phyloP scores from a whole-genome alignment of 2,113 vertebrate genomes.

The Notarius quadriscutis region DNA sequence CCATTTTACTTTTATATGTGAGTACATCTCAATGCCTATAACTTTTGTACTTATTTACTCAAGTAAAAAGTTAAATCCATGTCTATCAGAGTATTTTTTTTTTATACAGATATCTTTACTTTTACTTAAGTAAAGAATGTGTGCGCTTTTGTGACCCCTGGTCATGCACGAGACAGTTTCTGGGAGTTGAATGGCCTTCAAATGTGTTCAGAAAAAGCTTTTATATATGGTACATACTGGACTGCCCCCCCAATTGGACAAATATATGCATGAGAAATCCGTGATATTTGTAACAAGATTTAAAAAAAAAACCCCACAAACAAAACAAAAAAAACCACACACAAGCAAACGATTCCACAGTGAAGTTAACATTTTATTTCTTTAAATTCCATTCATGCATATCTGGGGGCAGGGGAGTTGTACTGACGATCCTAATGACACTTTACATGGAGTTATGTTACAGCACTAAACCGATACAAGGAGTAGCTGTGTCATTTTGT shows the following conservation, averaged over 20 bases:
- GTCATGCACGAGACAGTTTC: not conserved
- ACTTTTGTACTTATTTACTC: too few species aligned
- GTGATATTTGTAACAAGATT: not conserved
- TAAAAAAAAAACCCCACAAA: too few species aligned
- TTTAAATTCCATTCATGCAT: conserved; percentile 97
- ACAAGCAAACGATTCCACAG: conserved; percentile 73
- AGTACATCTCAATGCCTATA: too few species aligned
- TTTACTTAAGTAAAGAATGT: too few species aligned
- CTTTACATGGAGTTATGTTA: conserved; percentile 83
- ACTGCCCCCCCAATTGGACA: not conserved
- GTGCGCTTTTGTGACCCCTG: too few species aligned
- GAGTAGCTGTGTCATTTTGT: conserved; percentile 84
- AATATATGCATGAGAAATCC: not conserved
- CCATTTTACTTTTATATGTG: too few species aligned
- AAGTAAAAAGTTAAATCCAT: too few species aligned
- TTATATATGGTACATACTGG: not conserved
- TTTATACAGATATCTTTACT: too few species aligned
- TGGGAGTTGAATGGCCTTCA: not conserved
- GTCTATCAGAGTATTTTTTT: too few species aligned
- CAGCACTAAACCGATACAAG: conserved; percentile 94
- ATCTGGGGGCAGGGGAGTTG: conserved; percentile 79
- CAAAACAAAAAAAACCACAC: not conserved
- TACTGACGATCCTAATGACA: conserved; percentile 91
- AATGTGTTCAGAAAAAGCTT: not conserved
- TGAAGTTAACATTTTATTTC: conserved; percentile 90